phyloP scores from a whole-genome alignment of 2,797 vertebrate genomes.

The Antennarius maculatus region DNA sequence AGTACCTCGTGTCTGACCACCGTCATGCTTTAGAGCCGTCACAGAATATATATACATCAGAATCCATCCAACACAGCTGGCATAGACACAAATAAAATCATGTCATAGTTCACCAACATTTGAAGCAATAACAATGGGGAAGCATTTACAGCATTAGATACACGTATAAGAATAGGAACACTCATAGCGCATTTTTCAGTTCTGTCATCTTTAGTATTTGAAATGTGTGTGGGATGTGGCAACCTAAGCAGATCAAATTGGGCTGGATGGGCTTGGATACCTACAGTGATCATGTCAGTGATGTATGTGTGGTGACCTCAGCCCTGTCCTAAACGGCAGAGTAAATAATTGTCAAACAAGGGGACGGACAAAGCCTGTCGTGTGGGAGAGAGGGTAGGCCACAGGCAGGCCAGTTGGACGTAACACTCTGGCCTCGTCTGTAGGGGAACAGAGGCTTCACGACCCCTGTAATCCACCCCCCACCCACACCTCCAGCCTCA shows the following conservation, averaged over 20 bases:
- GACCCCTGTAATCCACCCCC: slow-evolving; percentile 72
- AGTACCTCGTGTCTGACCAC: slow-evolving; percentile 3
- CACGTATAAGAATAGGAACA: neutral
- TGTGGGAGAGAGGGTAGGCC: slow-evolving; percentile 68
- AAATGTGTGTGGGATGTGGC: slow-evolving; percentile 19
- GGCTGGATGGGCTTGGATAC: slow-evolving; percentile 48
- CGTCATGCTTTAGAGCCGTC: neutral
- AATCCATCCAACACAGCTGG: slow-evolving; percentile 3
- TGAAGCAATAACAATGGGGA: neutral
- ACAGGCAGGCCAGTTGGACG: slow-evolving; percentile 31
- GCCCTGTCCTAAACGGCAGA: slow-evolving; percentile 69
- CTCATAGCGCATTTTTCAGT: neutral
- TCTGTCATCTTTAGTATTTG: slow-evolving; percentile 5
- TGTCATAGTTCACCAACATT: neutral
- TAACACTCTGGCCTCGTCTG: slow-evolving; percentile 52
- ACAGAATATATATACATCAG: neutral
- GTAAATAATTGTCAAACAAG: slow-evolving; percentile 87
- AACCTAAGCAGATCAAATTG: slow-evolving; percentile 39
- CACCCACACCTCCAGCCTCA: slow-evolving; percentile 25
- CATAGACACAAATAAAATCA: neutral
- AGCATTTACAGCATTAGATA: neutral
- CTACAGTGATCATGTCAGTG: slow-evolving; percentile 69
- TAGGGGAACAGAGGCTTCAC: slow-evolving; percentile 59
- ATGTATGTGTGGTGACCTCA: slow-evolving; percentile 73
- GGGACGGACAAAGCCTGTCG: slow-evolving; percentile 76